Evolutionary conservation across 2,113 vertebrate genomes (phyloP), one percentile per base, ranked within the genome.

Genomic region (Pantherophis guttatus): DNA sequence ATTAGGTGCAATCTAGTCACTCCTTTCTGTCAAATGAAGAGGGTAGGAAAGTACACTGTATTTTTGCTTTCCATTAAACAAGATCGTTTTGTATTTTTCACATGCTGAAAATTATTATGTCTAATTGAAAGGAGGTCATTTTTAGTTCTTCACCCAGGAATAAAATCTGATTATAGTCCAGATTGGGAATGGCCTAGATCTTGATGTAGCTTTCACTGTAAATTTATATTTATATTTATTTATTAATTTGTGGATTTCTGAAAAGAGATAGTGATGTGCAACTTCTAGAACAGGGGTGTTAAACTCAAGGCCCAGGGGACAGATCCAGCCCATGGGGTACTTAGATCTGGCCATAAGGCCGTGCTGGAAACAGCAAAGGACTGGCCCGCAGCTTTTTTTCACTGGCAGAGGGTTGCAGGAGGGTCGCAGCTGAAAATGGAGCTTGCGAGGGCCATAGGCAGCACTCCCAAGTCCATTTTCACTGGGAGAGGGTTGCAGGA

Each of bases 211-310:
- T 96, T 94, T 88, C 92, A 62, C 85, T 55, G 57, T 91, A 54
- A 92, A 94, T 93, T 95, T 93, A 91, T 85, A 95, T 92, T 96
- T 1, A 57, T 96, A 95, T 94, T 93, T 70, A 86, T 90, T 86
- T 94, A 92, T 81, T 89, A 65, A 86, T 93, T 81, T 52, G 0
- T 2, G 58, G 17, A 39, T 39, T 87, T 95, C 95, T 93, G 24
- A 92, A 93, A 94, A 85, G 94, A 93, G 92, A 93, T 23, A 93
- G 55, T 86, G 95, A 95, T 97, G 94, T 94, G 90, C 87, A 96
- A 4, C 95, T 96, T 95, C 94, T 94, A 93, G 94, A 95, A 97
- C 13, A 54, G 12, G 13, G 12, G 53, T 54, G 12, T 54, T 12
- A 54, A 54, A 54, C 53, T 15, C 53, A 54, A 54, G 53, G 3